phyloP scores from a whole-genome alignment of 2,888 invertebrate genomes.

The Xanthostigma xanthostigma region DNA sequence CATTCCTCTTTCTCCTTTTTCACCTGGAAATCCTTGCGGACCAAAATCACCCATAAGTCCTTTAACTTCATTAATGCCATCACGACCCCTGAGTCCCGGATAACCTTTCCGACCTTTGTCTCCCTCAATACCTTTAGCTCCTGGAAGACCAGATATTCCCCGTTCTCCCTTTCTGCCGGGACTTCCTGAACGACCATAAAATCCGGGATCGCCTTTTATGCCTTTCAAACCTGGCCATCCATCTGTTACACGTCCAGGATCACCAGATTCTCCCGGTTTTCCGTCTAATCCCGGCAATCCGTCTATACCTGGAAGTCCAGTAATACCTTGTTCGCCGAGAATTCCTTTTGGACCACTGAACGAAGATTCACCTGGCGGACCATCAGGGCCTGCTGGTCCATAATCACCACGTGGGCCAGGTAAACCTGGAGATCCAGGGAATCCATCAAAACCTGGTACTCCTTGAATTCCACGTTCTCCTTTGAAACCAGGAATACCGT shows the following conservation, averaged over 20 bases:
- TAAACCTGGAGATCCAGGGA: constrained; percentile 26
- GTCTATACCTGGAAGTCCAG: constrained; percentile 33
- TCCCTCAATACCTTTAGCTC: constrained; percentile 9
- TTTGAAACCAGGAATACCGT: constrained; percentile 27
- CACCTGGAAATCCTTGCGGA: constrained; percentile 16
- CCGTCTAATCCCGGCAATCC: constrained; percentile 46
- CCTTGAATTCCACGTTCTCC: constrained; percentile 27
- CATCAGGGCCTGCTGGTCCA: constrained; percentile 26
- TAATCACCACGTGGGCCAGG: constrained; percentile 26
- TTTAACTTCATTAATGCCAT: constrained; percentile 43
- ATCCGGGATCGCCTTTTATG: constrained; percentile 42
- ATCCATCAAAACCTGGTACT: constrained; percentile 33
- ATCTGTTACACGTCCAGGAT: constrained; percentile 23
- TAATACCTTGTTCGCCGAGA: constrained; percentile 32
- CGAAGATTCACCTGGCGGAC: constrained; percentile 39
- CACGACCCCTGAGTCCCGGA: constrained; percentile 43
- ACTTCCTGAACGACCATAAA: constrained; percentile 32
- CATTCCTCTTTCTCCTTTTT: constrained; percentile 57
- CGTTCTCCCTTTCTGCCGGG: constrained; percentile 36
- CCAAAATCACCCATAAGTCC: constrained; percentile 15
- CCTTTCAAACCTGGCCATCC: constrained; percentile 41
- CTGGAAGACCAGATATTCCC: constrained; percentile 33
- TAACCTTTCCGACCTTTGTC: constrained; percentile 54
- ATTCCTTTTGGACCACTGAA: constrained; percentile 48
- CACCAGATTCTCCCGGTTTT: constrained; percentile 32